phyloP scores from a whole-genome alignment of 1,140 invertebrate species.

The Microplitis demolitor region DNA sequence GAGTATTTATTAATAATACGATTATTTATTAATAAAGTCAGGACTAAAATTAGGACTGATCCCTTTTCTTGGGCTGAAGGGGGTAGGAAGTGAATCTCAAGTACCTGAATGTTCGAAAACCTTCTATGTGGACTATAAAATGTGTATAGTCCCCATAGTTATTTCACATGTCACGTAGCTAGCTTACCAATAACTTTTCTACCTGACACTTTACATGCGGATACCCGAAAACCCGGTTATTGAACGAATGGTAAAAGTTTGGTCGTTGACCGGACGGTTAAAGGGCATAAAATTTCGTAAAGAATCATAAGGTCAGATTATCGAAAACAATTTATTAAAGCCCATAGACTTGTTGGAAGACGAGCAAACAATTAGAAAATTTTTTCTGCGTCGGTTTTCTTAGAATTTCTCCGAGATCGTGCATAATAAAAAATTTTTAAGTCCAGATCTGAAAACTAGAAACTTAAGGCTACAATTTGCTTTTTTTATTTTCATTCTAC shows the following conservation, averaged over 20 bases:
- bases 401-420: too few relatives aligned
- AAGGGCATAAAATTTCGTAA: too few relatives aligned
- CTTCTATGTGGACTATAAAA: neutral
- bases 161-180: neutral
- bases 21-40: neutral
- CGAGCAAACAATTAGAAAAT: too few relatives aligned
- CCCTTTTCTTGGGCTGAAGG: neutral
- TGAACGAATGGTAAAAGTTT: neutral
- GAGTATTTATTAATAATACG: slow-evolving; percentile 11
- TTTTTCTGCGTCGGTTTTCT: too few relatives aligned
- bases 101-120: neutral
- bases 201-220: neutral
- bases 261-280: neutral
- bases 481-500: too few relatives aligned
- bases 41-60: neutral
- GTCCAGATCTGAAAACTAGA: too few relatives aligned
- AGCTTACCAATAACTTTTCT: neutral
- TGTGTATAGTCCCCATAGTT: neutral
- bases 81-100: neutral
- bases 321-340: too few relatives aligned
- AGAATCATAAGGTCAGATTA: too few relatives aligned
- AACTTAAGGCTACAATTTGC: too few relatives aligned
- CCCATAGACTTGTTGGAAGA: too few relatives aligned
- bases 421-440: too few relatives aligned
- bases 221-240: neutral